Percentiles rank a stretch among this genome's conserved stretches.
phyloP scores from a whole-genome alignment of 2,888 invertebrate genomes.

The Sabatieria punctata region DNA sequence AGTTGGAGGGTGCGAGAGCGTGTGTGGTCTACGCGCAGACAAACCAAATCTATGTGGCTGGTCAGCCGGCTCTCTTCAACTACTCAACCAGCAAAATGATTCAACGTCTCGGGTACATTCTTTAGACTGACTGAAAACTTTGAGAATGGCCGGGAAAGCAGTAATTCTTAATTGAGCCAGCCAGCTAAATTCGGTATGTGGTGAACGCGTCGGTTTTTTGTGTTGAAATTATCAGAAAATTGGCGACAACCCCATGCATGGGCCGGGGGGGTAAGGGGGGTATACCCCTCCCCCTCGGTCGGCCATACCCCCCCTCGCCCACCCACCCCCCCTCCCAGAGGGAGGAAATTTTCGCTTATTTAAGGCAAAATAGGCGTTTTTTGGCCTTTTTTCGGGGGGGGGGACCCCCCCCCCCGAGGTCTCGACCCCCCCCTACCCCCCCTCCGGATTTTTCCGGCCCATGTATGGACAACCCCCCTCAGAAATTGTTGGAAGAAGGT shows the following conservation, averaged over 20 bases:
- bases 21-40: conserved; percentile 21
- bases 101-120: conserved; percentile 21
- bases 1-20: conserved; percentile 18
- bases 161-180: background rate
- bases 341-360: too few species aligned
- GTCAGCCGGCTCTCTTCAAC: conserved; percentile 36
- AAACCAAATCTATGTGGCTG: conserved; percentile 33
- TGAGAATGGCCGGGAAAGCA: background rate
- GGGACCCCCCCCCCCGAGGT: too few species aligned
- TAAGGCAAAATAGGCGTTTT: too few species aligned
- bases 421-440: too few species aligned
- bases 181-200: background rate
- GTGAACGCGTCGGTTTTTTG: background rate
- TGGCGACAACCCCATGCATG: background rate
- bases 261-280: too few species aligned
- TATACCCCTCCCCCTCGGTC: too few species aligned
- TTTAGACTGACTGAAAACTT: background rate
- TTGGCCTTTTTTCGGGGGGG: too few species aligned
- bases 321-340: too few species aligned
- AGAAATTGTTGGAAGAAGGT: too few species aligned
- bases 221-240: background rate
- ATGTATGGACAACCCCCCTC: too few species aligned
- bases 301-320: too few species aligned
- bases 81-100: conserved; percentile 36
- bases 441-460: too few species aligned